Evolutionary conservation across 2,113 vertebrate genomes (phyloP).

Genomic region (Alligator sinensis): DNA sequence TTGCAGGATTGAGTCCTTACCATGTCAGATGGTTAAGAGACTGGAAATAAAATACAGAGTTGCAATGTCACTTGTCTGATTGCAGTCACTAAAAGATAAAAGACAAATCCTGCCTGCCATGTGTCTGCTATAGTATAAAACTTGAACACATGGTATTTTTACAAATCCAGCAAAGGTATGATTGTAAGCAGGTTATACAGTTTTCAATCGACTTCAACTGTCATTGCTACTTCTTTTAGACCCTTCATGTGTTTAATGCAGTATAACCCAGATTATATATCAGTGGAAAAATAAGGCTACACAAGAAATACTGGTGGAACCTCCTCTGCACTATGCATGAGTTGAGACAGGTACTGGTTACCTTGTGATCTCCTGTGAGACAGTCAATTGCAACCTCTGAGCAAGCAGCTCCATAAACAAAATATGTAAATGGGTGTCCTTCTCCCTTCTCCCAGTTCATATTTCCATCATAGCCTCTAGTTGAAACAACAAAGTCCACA

Average conservation of each 20-base stretch:
- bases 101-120: neutral
- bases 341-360: constrained; percentile 48
- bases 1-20: neutral
- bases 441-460: constrained; percentile 90
- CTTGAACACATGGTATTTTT: neutral
- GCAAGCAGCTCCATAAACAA: constrained; percentile 85
- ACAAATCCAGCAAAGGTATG: neutral
- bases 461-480: constrained; percentile 83
- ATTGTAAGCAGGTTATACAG: neutral
- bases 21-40: neutral
- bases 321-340: neutral
- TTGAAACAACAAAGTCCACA: constrained; percentile 22
- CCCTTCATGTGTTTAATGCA: neutral
- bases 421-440: constrained; percentile 86
- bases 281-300: neutral
- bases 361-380: constrained; percentile 91
- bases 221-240: neutral
- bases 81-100: neutral
- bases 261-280: neutral
- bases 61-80: neutral
- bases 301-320: neutral
- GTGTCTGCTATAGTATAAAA: neutral
- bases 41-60: neutral
- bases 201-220: neutral
- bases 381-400: constrained; percentile 93